These are phyloP conservation scores for Romanogobio albipinnatus DNA, from an alignment of 2,113 vertebrate genomes.

Conservation along the genomic window DNA sequence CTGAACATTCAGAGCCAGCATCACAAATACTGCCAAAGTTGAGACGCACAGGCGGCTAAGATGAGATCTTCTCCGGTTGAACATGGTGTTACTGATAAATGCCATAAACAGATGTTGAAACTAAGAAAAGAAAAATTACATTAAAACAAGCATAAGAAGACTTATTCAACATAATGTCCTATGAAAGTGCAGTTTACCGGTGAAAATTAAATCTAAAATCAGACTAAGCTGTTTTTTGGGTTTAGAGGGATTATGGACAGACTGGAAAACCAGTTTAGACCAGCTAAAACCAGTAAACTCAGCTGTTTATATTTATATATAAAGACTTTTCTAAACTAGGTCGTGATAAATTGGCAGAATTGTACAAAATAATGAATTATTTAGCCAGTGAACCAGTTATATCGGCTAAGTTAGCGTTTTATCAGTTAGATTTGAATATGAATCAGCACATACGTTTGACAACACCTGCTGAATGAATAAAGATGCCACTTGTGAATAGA, in stretches of 20 bases:
- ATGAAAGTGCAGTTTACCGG: not conserved
- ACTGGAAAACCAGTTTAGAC: not conserved
- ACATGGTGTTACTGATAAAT: slow-evolving; percentile 68
- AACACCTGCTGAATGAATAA: not conserved
- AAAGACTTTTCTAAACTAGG: not conserved
- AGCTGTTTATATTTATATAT: not conserved
- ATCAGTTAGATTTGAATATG: not conserved
- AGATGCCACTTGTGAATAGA: not conserved
- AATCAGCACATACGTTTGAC: not conserved
- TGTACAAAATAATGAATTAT: not conserved
- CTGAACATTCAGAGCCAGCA: slow-evolving; percentile 72
- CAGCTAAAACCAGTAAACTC: not conserved
- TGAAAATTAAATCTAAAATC: not conserved
- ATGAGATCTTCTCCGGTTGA: slow-evolving; percentile 63
- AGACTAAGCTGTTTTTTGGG: not conserved
- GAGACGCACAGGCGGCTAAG: slow-evolving; percentile 67
- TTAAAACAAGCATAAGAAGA: not conserved
- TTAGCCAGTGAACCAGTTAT: not conserved
- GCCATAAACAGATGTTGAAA: not conserved
- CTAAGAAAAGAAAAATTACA: not conserved
- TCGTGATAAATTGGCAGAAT: not conserved
- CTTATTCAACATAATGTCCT: not conserved
- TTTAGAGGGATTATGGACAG: not conserved
- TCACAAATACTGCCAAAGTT: slow-evolving; percentile 73
- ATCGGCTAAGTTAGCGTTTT: no score